Percentiles rank a stretch among this genome's conserved stretches.
These are phyloP conservation scores for Macrocentrus cingulum DNA, from an alignment of 1,140 invertebrate species.

Conservation along the genomic window DNA sequence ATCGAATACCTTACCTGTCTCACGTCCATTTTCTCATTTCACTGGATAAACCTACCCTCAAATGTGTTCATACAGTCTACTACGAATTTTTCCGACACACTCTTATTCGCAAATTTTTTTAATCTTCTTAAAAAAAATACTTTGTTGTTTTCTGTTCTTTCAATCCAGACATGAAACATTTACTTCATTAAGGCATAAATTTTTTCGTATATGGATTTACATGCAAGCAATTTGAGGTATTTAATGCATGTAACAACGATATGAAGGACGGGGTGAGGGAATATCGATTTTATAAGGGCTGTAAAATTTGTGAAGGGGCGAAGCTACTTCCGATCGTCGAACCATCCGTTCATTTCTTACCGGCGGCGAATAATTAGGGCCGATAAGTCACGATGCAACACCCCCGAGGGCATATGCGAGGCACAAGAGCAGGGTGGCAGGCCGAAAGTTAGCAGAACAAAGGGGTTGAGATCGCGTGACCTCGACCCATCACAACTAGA, in stretches of 20 bases:
- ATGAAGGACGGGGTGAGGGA: not conserved
- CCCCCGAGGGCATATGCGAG: constrained; percentile 34
- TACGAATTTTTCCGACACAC: constrained; percentile 16
- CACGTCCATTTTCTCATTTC: constrained; percentile 33
- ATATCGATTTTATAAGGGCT: constrained; percentile 50
- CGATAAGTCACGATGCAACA: constrained; percentile 57
- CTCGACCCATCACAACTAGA: constrained; percentile 49
- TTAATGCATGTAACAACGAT: not conserved
- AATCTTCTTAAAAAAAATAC: too few relatives aligned
- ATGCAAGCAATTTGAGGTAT: too few relatives aligned
- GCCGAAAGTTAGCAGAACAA: constrained; percentile 43
- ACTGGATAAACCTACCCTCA: not conserved
- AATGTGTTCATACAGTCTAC: not conserved
- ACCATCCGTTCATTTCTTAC: constrained; percentile 47
- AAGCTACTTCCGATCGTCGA: constrained; percentile 41
- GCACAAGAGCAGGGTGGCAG: constrained; percentile 22
- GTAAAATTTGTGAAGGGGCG: constrained; percentile 32
- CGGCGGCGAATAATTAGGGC: constrained; percentile 52
- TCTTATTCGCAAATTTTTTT: too few relatives aligned
- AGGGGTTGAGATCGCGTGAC: constrained; percentile 51
- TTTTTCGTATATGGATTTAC: too few relatives aligned
- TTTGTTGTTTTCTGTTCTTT: too few relatives aligned
- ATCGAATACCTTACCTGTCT: constrained; percentile 50
- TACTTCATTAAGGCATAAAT: too few relatives aligned
- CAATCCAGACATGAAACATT: too few relatives aligned